These are phyloP conservation scores for Semnopithecus entellus DNA, from an alignment of 2,113 vertebrate genomes.

Conservation along the genomic window DNA sequence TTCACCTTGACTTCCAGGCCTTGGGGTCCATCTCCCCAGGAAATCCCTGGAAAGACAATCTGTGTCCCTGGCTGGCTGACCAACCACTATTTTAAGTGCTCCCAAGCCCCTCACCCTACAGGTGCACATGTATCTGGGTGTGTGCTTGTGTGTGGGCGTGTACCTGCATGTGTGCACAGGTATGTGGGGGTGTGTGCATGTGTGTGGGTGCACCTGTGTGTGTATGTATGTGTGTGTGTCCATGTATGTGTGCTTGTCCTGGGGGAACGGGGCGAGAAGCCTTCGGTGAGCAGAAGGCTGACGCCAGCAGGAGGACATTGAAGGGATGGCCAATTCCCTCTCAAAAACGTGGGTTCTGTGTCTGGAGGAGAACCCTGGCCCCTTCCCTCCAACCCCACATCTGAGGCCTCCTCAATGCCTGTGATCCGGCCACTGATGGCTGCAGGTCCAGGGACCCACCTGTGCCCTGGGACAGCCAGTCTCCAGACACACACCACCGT, in stretches of 20 bases:
- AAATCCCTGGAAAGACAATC: neutral
- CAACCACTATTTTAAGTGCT: neutral
- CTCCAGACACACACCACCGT: too few species aligned
- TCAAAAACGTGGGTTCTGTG: neutral
- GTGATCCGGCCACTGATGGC: neutral
- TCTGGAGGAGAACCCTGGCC: neutral
- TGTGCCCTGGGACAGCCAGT: neutral
- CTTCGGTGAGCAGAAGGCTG: neutral
- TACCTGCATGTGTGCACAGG: neutral
- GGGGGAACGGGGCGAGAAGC: fast-evolving
- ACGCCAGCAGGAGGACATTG: neutral
- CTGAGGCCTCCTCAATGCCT: neutral
- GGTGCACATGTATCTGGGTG: neutral
- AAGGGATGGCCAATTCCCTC: neutral
- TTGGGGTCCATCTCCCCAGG: neutral
- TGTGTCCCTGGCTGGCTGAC: neutral
- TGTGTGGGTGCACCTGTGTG: neutral
- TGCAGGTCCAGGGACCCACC: neutral
- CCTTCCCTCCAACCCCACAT: neutral
- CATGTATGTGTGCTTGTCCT: neutral
- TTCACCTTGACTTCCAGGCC: too few species aligned
- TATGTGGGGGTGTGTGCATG: too few species aligned
- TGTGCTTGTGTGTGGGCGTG: fast-evolving
- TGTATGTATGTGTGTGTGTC: fast-evolving
- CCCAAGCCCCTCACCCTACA: neutral